Evolutionary conservation across 2,888 invertebrate species (phyloP), one percentile per base, ranked within the genome.

Genomic region (Teleiodes luculella): DNA sequence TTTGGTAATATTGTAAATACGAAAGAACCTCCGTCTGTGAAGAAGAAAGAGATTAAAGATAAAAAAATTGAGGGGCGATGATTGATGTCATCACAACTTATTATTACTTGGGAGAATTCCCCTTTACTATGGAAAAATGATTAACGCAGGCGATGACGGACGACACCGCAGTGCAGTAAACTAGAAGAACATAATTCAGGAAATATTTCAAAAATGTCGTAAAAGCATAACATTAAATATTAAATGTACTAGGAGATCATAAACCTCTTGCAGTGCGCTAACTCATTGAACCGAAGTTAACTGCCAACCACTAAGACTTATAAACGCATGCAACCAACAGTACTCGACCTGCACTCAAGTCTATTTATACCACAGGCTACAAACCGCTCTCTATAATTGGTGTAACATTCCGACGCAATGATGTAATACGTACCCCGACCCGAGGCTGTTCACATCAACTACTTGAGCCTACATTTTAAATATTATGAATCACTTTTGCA

Each of bases 401-500:
- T 73, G 63, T 66, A 65, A 66, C 80, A 82, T 83, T 79, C 82
- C 79, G 55, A 55, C 48, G 63, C 71, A 71, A 75, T 78, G 78
- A 78, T 67, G 76, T 70, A 73, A 74, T 62, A 53, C 62, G 57
- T 57, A 58, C 56, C 55, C 46, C 50, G 55, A 48, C 55, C 46
- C 50, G 55, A 48, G 58, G 66, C 61, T 53, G 67, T 68, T 71
- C 67, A 61, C 67, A 64, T 64, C 60, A 66, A 63, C 58, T 58
- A 54, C 56, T 41, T 41, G 52, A 65, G 60, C 61, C 59, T 61
- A 57, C 61, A 68, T 64, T 65, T 66, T 67, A 52, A 49, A 53
- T 52, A 58, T 57, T 59, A 62, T 68, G 64, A 70, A 66, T 68
- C 63, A 68, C 54, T 49, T 43, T 24, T 3, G 3, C 6, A 24